Evolutionary conservation across 2,888 invertebrate genomes (phyloP).

Genomic region (Terebella lapidaria): DNA sequence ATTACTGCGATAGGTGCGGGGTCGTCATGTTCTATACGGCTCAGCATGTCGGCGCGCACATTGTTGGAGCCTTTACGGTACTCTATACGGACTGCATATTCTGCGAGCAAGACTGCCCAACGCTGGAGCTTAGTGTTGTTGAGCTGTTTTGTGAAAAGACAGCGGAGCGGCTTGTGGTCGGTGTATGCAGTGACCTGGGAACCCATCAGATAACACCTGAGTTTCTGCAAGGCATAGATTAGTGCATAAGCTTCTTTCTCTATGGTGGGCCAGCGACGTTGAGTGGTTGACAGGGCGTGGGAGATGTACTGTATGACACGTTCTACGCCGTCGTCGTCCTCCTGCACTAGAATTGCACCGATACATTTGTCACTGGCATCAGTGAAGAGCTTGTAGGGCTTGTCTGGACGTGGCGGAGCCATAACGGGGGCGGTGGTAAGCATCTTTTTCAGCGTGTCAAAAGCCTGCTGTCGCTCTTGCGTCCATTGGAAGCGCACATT

Average conservation of each 20-base stretch:
- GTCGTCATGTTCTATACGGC: not conserved
- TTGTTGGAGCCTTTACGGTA: slow-evolving; percentile 1
- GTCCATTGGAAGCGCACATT: not conserved
- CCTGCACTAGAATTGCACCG: no score
- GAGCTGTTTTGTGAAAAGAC: not conserved
- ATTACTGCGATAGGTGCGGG: not conserved
- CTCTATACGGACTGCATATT: not conserved
- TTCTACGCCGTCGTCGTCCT: not conserved
- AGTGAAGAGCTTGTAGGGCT: not conserved
- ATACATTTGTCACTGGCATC: no score
- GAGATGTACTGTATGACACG: slow-evolving; percentile 1
- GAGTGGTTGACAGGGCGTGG: not conserved
- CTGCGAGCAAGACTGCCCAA: not conserved
- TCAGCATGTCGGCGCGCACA: not conserved
- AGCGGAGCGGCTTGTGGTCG: not conserved
- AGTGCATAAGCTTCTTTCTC: no score
- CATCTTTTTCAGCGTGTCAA: not conserved
- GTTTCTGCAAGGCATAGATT: not conserved
- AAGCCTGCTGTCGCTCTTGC: not conserved
- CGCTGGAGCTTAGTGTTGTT: no score
- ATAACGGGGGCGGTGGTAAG: not conserved
- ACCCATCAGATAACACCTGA: not conserved
- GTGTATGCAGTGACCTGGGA: not conserved
- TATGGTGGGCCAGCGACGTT: not conserved
- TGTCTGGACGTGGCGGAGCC: not conserved